Percentiles rank a stretch among this genome's conserved stretches.
phyloP scores from a whole-genome alignment of 2,113 vertebrate species.

The Dicentrarchus labrax region DNA sequence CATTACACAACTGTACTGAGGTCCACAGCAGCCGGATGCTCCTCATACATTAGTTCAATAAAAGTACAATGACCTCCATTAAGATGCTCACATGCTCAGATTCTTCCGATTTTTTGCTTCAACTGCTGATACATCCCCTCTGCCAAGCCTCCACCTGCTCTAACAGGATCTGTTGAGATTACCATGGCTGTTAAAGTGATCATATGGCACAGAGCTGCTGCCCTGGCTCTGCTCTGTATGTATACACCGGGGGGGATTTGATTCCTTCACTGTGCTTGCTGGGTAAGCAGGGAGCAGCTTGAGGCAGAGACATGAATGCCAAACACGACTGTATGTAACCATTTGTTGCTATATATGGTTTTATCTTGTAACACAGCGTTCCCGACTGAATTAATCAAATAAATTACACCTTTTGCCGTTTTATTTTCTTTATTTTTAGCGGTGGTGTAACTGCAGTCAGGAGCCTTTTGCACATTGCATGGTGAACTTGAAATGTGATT shows the following conservation, averaged over 20 bases:
- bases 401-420: neutral
- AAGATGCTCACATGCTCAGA: neutral
- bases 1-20: neutral
- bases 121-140: conserved; percentile 25
- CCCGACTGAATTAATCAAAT: conserved; percentile 11
- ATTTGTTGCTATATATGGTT: conserved; percentile 9
- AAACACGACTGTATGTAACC: neutral
- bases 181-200: conserved; percentile 15
- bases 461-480: too few relatives aligned
- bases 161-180: conserved; percentile 23
- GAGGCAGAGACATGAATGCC: conserved; percentile 17
- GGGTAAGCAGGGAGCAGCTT: conserved; percentile 45
- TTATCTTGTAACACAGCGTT: neutral
- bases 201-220: conserved; percentile 6
- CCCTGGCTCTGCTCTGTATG: conserved; percentile 20
- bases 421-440: neutral
- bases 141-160: conserved; percentile 34
- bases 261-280: conserved; percentile 7
- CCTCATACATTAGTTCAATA: neutral
- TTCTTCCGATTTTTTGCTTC: neutral
- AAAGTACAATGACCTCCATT: neutral
- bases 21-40: neutral
- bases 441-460: too few relatives aligned
- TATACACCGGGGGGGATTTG: neutral
- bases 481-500: too few relatives aligned